phyloP scores from a whole-genome alignment of 2,797 vertebrate species.

The Xiphorhynchus erythropygius region DNA sequence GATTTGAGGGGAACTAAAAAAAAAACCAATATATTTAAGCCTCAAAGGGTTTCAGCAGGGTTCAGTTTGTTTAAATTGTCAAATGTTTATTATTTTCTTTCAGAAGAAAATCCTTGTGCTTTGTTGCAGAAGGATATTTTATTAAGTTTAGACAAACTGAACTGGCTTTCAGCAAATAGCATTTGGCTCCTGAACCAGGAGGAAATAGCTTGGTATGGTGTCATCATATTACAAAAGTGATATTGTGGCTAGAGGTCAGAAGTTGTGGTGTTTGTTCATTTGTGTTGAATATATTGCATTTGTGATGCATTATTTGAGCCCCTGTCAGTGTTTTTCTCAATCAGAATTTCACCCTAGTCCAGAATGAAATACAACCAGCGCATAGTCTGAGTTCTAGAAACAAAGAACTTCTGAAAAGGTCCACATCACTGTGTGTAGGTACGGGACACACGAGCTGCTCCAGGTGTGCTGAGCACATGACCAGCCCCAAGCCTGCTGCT shows the following conservation, averaged over 20 bases:
- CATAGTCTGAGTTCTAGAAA: not conserved
- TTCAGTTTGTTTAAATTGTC: conserved; percentile 64
- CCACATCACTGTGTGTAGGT: rapidly evolving
- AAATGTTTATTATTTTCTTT: conserved; percentile 64
- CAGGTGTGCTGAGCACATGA: rapidly evolving
- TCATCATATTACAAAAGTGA: conserved; percentile 48
- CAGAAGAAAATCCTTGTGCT: conserved; percentile 18
- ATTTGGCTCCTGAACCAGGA: conserved; percentile 49
- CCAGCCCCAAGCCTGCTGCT: not conserved
- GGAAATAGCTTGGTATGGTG: conserved; percentile 27
- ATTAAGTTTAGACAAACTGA: conserved; percentile 55
- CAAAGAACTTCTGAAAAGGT: not conserved
- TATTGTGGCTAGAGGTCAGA: conserved; percentile 7
- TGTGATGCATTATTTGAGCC: not conserved
- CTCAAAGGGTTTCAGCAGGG: conserved; percentile 1
- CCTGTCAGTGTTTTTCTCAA: not conserved
- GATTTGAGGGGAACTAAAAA: not conserved
- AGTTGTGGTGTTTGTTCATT: conserved; percentile 8
- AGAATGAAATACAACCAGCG: not conserved
- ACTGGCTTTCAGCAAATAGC: conserved; percentile 43
- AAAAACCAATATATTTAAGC: not conserved
- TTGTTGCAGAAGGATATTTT: conserved; percentile 42
- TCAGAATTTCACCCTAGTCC: not conserved
- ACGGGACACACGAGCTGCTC: not conserved
- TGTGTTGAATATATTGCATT: not conserved